Percentiles rank a stretch among this genome's conserved stretches.
These are phyloP conservation scores for Python bivittatus DNA, from an alignment of 2,113 vertebrate genomes.

Conservation along the genomic window DNA sequence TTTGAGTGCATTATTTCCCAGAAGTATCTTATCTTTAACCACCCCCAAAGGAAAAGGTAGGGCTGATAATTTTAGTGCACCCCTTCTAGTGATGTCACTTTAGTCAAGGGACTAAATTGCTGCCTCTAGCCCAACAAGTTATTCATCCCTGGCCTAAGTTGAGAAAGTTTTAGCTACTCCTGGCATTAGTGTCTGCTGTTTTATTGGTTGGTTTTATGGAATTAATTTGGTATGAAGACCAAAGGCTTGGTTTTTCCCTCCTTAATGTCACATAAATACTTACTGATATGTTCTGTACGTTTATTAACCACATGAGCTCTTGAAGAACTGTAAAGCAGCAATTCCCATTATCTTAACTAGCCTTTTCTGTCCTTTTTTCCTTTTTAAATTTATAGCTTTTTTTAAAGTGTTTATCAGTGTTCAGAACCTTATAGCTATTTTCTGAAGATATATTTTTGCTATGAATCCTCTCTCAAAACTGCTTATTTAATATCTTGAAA, in stretches of 20 bases:
- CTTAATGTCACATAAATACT: slow-evolving; percentile 31
- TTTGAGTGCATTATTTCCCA: not conserved
- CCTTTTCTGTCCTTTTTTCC: slow-evolving; percentile 49
- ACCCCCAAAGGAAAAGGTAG: not conserved
- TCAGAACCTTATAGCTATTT: slow-evolving; percentile 76
- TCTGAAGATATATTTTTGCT: slow-evolving; percentile 79
- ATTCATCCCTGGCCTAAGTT: not conserved
- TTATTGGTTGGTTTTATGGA: not conserved
- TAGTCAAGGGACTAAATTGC: not conserved
- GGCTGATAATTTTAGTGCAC: not conserved
- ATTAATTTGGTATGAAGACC: not conserved
- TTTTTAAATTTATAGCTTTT: slow-evolving; percentile 58
- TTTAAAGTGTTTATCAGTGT: slow-evolving; percentile 61
- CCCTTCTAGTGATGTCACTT: not conserved
- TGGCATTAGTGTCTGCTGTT: not conserved
- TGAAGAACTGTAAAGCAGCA: slow-evolving; percentile 66
- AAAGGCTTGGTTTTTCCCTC: not conserved
- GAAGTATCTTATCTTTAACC: not conserved
- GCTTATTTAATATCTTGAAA: slow-evolving; percentile 65
- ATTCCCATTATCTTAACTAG: slow-evolving; percentile 47
- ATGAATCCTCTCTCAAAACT: slow-evolving; percentile 71
- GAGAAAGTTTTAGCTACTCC: not conserved
- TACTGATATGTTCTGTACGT: slow-evolving; percentile 14
- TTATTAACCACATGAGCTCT: slow-evolving; percentile 47
- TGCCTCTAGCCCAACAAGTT: not conserved